Evolutionary conservation across 2,113 vertebrate species (phyloP).

Genomic region (Gambusia holbrooki): DNA sequence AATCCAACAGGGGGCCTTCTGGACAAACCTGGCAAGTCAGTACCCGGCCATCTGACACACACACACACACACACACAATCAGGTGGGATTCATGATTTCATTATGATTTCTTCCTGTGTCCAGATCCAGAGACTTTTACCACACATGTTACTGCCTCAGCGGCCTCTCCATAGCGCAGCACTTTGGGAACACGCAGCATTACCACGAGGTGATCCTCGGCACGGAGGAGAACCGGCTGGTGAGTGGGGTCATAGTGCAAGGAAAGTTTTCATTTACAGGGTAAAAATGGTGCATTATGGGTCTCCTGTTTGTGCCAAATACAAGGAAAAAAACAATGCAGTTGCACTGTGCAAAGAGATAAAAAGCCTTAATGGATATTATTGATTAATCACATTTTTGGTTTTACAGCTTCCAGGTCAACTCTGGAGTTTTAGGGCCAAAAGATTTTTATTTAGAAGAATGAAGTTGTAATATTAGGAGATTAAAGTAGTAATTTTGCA

Average conservation of each 20-base stretch:
- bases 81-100: not conserved
- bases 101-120: not conserved
- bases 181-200: slow-evolving; percentile 88
- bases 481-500: too few species aligned
- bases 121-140: slow-evolving; percentile 97
- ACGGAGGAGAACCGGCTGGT: slow-evolving; percentile 90
- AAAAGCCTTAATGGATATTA: too few species aligned
- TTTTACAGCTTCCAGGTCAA: too few species aligned
- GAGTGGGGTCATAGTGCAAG: slow-evolving; percentile 55
- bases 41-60: slow-evolving; percentile 62
- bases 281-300: too few species aligned
- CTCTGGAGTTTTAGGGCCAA: too few species aligned
- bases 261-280: too few species aligned
- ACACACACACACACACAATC: slow-evolving; percentile 10
- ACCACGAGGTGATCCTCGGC: slow-evolving; percentile 88
- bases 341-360: too few species aligned
- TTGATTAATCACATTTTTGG: too few species aligned
- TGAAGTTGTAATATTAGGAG: too few species aligned
- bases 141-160: slow-evolving; percentile 98
- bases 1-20: slow-evolving; percentile 91
- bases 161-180: slow-evolving; percentile 95
- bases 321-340: too few species aligned
- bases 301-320: too few species aligned
- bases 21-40: slow-evolving; percentile 98
- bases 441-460: too few species aligned